Evolutionary conservation across 2,888 invertebrate genomes (phyloP), one percentile per base, ranked within the genome.

Genomic region (Siphlonurus alternatus): DNA sequence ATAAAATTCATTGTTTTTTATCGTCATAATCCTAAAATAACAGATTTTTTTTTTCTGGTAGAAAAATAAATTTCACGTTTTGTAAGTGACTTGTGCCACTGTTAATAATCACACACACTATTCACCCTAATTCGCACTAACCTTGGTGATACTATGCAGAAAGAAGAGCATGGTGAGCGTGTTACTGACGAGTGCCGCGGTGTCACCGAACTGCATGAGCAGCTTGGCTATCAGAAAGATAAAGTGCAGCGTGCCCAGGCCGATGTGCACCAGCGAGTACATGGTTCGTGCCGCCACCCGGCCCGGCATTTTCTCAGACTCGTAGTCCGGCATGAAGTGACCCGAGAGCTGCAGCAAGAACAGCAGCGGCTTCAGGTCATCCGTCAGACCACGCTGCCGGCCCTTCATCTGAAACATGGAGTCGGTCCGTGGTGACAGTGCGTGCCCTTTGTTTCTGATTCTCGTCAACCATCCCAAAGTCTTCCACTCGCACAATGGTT

Each of bases 331-430:
- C 73, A 91, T 79, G 71, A 88, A 91, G 71, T 90, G 87, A 2
- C 91, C 91, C 2, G 83, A 80, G 25, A 80, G 77, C 74, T 88
- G 86, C 85, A 91, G 89, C 66, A 89, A 73, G 70, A 83, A 81
- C 71, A 92, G 88, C 72, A 89, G 89, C 59, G 90, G 89, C 85
- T 89, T 84, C 71, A 91, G 78, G 74, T 91, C 91, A 73, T 88
- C 84, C 78, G 90, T 89, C 62, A 91, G 84, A 75, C 90, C 90
- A 69, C 77, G 75, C 67, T 79, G 78, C 72, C 80, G 80, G 69
- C 78, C 76, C 73, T 78, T 76, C 76, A 80, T 80, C 79, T n/a
- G n/a, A n/a, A n/a, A n/a, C n/a, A n/a, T n/a, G n/a, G n/a, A n/a
- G n/a, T n/a, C n/a, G n/a, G n/a, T n/a, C n/a, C n/a, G n/a, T n/a